A percentile compares a stretch with the other conserved stretches of the same genome.
Evolutionary conservation across 2,113 vertebrate genomes (phyloP).

Genomic region (Xyrauchen texanus): DNA sequence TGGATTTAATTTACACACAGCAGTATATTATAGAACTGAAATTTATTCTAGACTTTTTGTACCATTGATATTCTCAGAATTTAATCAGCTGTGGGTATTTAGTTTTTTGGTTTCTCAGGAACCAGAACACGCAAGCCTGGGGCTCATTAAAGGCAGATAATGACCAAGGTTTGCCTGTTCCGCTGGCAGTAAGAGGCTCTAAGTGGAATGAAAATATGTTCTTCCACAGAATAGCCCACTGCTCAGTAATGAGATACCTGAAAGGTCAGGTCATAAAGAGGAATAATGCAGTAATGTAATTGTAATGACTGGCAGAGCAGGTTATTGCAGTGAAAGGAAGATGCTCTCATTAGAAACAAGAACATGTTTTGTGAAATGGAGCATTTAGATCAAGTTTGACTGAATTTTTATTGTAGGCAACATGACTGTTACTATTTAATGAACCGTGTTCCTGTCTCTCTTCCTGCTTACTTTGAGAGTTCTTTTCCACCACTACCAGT

Average conservation of each 20-base stretch:
- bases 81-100: no score
- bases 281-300: neutral
- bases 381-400: neutral
- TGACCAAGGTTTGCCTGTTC: constrained; percentile 1
- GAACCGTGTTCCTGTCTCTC: neutral
- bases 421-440: neutral
- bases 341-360: no score
- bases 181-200: constrained; percentile 29
- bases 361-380: neutral
- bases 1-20: no score
- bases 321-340: neutral
- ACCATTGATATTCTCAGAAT: neutral
- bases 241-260: constrained; percentile 6
- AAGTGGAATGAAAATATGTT: constrained; percentile 39
- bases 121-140: constrained; percentile 9
- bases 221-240: neutral
- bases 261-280: constrained; percentile 37
- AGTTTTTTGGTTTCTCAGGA: constrained; percentile 28
- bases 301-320: constrained; percentile 11
- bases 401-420: neutral
- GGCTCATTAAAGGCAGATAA: constrained; percentile 30
- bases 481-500: neutral
- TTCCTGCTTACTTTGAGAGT: neutral
- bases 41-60: neutral
- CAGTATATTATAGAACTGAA: no score